phyloP scores from a whole-genome alignment of 2,888 invertebrate species.

The Artemia sp. region DNA sequence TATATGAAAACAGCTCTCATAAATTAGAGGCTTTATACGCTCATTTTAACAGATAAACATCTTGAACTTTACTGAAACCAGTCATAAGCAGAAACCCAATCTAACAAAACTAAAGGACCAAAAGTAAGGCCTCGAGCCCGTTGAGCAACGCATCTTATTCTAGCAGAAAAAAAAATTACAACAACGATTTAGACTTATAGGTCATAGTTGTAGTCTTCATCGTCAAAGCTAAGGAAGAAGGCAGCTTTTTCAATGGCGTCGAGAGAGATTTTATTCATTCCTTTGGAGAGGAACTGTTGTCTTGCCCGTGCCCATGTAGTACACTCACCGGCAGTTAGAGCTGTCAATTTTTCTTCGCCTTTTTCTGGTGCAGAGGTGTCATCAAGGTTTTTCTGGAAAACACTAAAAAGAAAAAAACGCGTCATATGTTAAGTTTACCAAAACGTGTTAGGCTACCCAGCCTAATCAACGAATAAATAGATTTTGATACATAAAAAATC shows the following conservation, averaged over 20 bases:
- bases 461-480: too few species aligned
- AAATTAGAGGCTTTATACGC: too few species aligned
- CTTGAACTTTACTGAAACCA: too few species aligned
- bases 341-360: constrained; percentile 74
- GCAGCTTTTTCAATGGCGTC: constrained; percentile 86
- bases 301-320: constrained; percentile 77
- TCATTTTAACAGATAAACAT: too few species aligned
- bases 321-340: constrained; percentile 77
- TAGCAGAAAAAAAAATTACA: too few species aligned
- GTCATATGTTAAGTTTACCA: constrained; percentile 8
- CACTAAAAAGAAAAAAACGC: constrained; percentile 39
- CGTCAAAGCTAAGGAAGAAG: constrained; percentile 79
- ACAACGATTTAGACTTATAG: constrained; percentile 34
- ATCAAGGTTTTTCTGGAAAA: constrained; percentile 68
- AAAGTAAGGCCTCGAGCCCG: too few species aligned
- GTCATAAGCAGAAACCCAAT: too few species aligned
- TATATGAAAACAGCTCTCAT: too few species aligned
- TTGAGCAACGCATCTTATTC: too few species aligned
- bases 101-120: too few species aligned
- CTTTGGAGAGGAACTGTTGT: constrained; percentile 59
- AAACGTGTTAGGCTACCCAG: constrained; percentile 27
- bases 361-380: constrained; percentile 51
- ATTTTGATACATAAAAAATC: not conserved
- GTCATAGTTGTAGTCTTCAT: constrained; percentile 71
- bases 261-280: constrained; percentile 71